A percentile compares a stretch with the other conserved stretches of the same genome.
phyloP scores from a whole-genome alignment of 1,140 invertebrate species.

The Cotesia vestalis region DNA sequence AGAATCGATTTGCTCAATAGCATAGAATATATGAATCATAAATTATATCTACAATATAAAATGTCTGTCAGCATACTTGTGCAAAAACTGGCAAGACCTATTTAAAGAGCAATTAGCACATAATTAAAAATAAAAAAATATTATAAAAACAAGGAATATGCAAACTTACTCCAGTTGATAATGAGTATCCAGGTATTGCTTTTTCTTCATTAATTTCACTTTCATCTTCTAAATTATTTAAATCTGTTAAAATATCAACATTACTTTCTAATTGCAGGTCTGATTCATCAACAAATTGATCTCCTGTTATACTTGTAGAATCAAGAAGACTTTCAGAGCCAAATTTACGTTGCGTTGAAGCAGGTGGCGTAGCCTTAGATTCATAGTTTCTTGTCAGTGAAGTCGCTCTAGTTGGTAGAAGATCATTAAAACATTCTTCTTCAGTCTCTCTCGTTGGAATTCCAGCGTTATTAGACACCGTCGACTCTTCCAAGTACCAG shows the following conservation, averaged over 20 bases:
- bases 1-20: no score
- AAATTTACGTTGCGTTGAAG: conserved; percentile 24
- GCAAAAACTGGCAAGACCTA: background rate
- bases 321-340: conserved; percentile 34
- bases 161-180: no score
- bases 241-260: background rate
- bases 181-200: background rate
- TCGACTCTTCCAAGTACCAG: conserved; percentile 32
- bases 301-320: conserved; percentile 6
- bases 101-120: background rate
- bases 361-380: background rate
- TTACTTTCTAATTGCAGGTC: conserved; percentile 4
- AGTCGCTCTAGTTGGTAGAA: conserved; percentile 27
- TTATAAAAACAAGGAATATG: background rate
- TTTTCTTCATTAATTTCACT: conserved; percentile 10
- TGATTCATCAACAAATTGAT: conserved; percentile 19
- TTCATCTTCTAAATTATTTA: background rate
- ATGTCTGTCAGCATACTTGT: background rate
- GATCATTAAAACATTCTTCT: conserved; percentile 23
- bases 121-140: background rate
- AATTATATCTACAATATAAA: background rate
- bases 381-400: conserved; percentile 29
- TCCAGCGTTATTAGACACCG: background rate
- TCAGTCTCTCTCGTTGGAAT: conserved; percentile 1
- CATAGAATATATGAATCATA: no score